phyloP scores from a whole-genome alignment of 2,797 vertebrate genomes.

The Pipistrellus pipistrellus region DNA sequence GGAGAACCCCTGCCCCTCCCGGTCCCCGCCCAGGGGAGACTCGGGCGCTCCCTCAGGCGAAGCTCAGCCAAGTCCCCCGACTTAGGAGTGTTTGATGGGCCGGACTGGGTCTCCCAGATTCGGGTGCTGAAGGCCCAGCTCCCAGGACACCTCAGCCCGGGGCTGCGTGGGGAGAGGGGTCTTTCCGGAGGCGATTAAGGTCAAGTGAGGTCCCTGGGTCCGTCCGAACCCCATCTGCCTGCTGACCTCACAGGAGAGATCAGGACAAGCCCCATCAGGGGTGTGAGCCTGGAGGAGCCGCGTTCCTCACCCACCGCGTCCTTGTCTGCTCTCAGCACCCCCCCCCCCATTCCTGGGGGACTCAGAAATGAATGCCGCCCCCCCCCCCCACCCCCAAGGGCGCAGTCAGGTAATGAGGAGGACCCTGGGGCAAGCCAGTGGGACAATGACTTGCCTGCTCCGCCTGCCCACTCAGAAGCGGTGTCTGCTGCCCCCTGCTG shows the following conservation, averaged over 20 bases:
- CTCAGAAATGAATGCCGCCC: neutral
- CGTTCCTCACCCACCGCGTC: neutral
- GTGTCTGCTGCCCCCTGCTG: conserved; percentile 75
- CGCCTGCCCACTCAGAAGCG: fast-evolving
- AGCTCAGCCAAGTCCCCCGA: neutral
- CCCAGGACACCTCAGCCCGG: neutral
- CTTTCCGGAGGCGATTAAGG: neutral
- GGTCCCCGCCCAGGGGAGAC: neutral
- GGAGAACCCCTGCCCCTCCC: neutral
- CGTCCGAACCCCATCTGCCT: neutral
- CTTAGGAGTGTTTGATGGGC: neutral
- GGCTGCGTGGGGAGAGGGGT: neutral
- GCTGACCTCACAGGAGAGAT: no score
- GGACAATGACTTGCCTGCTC: neutral
- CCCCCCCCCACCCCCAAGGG: no score
- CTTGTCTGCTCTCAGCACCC: neutral
- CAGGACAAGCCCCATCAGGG: neutral
- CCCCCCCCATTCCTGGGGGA: no score
- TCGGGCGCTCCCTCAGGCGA: neutral
- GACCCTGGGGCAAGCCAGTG: no score
- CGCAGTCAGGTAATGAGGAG: fast-evolving
- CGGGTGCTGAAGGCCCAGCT: neutral
- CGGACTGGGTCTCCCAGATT: neutral
- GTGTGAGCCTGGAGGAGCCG: fast-evolving
- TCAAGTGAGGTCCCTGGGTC: fast-evolving